phyloP scores from a whole-genome alignment of 2,888 invertebrate genomes.

The Pseudeuparius sepicola region DNA sequence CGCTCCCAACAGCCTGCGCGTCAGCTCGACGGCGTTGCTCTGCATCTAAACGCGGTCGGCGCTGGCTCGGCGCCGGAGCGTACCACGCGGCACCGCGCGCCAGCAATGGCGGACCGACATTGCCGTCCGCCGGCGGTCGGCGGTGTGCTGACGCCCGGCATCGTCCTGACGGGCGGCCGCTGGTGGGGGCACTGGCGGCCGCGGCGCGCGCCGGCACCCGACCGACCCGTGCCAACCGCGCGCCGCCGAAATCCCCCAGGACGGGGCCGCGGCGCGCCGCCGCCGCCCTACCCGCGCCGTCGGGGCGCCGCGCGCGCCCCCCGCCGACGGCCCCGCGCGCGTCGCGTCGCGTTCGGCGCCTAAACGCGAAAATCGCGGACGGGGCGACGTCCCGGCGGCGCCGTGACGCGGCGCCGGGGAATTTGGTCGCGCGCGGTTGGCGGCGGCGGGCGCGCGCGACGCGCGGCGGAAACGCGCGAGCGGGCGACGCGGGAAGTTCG shows the following conservation, averaged over 20 bases:
- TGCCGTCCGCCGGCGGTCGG: conserved; percentile 41
- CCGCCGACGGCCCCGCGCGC: no score
- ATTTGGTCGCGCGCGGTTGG: no score
- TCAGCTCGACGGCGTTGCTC: conserved; percentile 81
- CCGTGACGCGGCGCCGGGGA: no score
- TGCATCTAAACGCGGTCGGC: conserved; percentile 58
- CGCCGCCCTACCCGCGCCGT: no score
- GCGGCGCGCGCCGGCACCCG: conserved; percentile 33
- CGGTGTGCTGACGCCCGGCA: conserved; percentile 41
- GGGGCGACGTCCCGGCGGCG: no score
- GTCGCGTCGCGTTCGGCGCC: no score
- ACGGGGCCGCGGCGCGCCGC: no score
- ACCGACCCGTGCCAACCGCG: conserved; percentile 33
- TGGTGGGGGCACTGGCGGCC: conserved; percentile 39
- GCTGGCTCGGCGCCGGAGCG: conserved; percentile 39
- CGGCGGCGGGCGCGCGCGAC: no score
- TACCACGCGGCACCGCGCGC: conserved; percentile 39
- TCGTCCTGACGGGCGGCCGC: conserved; percentile 41
- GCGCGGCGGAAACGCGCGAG: no score
- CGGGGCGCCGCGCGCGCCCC: no score
- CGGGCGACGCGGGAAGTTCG: no score
- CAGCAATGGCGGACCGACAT: conserved; percentile 43
- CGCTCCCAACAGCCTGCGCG: conserved; percentile 92
- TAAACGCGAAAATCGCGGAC: no score
- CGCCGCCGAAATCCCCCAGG: conserved; percentile 11